phyloP scores from a whole-genome alignment of 2,113 vertebrate genomes.

The Nerophis lumbriciformis region DNA sequence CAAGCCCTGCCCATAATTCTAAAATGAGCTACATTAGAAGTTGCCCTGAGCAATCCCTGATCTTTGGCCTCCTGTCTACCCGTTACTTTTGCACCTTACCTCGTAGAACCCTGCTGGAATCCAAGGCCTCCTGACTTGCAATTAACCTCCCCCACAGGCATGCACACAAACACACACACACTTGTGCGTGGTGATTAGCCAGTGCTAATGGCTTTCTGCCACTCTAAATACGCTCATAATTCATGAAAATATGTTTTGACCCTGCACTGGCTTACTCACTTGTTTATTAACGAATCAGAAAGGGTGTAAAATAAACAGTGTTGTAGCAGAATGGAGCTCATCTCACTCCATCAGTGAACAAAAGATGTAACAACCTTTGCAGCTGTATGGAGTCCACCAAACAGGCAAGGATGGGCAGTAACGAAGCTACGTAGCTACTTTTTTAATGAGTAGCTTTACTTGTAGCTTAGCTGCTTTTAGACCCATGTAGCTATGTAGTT shows the following conservation, averaged over 20 bases:
- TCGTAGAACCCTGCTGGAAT: conserved; percentile 10
- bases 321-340: conserved; percentile 22
- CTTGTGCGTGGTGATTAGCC: conserved; percentile 54
- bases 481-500: no score
- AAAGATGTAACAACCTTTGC: conserved; percentile 5
- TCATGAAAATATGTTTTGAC: conserved; percentile 52
- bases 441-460: no score
- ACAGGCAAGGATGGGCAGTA: no score
- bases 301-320: conserved; percentile 42
- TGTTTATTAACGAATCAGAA: conserved; percentile 44
- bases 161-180: conserved; percentile 27
- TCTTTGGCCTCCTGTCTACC: conserved; percentile 22
- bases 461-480: no score
- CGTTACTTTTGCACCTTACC: not conserved
- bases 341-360: conserved; percentile 20
- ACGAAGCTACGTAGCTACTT: no score
- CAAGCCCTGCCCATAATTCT: conserved; percentile 31
- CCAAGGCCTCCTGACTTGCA: conserved; percentile 52
- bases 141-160: conserved; percentile 64
- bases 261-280: conserved; percentile 36
- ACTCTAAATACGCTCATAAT: conserved; percentile 59
- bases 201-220: conserved; percentile 49
- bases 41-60: conserved; percentile 32
- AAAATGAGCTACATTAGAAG: conserved; percentile 31
- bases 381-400: not conserved